Evolutionary conservation across 2,113 vertebrate species (phyloP).

Genomic region (Labeo catla): DNA sequence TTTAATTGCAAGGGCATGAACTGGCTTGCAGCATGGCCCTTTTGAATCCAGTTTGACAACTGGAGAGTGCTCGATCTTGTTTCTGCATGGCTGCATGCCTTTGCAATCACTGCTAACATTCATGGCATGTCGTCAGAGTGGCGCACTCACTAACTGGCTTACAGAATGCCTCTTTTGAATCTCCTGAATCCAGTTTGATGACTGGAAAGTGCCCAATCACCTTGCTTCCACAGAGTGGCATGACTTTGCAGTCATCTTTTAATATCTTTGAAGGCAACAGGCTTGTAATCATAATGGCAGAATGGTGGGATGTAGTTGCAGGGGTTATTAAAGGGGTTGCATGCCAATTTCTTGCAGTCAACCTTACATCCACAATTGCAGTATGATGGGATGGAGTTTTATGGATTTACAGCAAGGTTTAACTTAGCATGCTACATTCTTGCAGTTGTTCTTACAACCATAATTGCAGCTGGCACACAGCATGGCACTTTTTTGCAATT

Average conservation of each 20-base stretch:
- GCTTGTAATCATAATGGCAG: background rate
- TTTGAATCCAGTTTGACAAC: background rate
- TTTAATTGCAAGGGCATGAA: background rate
- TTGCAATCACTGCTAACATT: background rate
- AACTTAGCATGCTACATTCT: background rate
- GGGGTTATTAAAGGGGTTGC: background rate
- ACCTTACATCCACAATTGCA: background rate
- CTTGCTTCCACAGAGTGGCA: background rate
- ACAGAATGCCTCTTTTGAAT: background rate
- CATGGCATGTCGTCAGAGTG: background rate
- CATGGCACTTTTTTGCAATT: too few species aligned
- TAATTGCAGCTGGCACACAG: too few species aligned
- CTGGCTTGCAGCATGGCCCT: background rate
- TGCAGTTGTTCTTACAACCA: background rate
- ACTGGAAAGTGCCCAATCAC: background rate
- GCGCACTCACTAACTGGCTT: background rate
- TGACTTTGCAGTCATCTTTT: background rate
- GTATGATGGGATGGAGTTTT: too few species aligned
- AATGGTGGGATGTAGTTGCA: background rate
- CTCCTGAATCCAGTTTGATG: background rate
- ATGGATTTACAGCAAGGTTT: background rate
- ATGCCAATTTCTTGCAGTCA: background rate
- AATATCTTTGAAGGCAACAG: too few species aligned
- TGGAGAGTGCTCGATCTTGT: background rate
- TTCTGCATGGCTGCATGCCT: background rate